Evolutionary conservation across 2,888 invertebrate species (phyloP).

Genomic region (Erebia aethiops): DNA sequence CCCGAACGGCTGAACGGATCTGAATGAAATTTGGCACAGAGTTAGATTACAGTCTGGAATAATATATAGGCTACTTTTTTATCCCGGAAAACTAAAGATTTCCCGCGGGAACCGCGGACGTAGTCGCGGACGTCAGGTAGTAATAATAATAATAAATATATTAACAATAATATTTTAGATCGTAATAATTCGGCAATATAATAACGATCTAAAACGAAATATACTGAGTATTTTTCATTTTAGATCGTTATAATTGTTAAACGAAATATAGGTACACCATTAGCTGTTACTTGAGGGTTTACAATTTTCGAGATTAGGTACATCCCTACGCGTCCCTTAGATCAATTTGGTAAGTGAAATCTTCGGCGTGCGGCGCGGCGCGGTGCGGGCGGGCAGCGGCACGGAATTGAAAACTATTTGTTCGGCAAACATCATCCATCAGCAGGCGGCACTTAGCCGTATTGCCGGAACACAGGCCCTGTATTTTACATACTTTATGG

Average conservation of each 20-base stretch:
- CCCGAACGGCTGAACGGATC: too few relatives aligned
- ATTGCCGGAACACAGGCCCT: constrained; percentile 55
- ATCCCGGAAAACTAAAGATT: too few relatives aligned
- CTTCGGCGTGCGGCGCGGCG: constrained; percentile 52
- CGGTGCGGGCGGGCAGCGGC: constrained; percentile 42
- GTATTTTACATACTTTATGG: constrained; percentile 37
- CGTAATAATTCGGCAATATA: too few relatives aligned
- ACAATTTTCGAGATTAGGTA: constrained; percentile 39
- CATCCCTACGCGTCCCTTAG: constrained; percentile 37
- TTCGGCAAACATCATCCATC: constrained; percentile 77
- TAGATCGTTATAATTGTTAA: too few relatives aligned
- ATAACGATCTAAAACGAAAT: too few relatives aligned
- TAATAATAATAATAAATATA: too few relatives aligned
- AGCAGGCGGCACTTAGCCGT: constrained; percentile 69
- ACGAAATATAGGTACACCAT: background rate
- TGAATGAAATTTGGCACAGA: too few relatives aligned
- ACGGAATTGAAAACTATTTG: constrained; percentile 79
- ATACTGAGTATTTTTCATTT: background rate
- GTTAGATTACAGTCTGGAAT: too few relatives aligned
- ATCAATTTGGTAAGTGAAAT: constrained; percentile 54
- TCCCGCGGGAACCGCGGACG: too few relatives aligned
- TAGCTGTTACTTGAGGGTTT: background rate
- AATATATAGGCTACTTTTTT: too few relatives aligned
- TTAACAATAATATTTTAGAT: too few relatives aligned
- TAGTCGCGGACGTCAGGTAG: too few relatives aligned